Evolutionary conservation across 2,113 vertebrate genomes (phyloP), one percentile per base, ranked within the genome.

Genomic region (Erythrolamprus reginae): DNA sequence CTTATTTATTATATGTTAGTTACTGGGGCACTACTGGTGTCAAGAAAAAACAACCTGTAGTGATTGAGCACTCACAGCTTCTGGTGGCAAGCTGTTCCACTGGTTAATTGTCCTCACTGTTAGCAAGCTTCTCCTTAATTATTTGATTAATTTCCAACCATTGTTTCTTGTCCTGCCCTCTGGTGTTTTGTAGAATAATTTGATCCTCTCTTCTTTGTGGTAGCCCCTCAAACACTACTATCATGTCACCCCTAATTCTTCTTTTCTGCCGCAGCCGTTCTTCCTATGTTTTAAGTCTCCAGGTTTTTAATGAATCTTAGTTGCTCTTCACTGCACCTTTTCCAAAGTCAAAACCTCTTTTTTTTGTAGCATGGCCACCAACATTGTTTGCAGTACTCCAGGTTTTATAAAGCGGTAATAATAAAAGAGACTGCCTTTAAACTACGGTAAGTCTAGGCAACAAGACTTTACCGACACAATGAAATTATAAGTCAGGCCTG

Each of bases 101-200:
- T 65, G 61, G 5, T 65, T 65, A 65, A 65, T 65, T 33, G 12
- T 33, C 1, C 12, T n/a, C 0, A 2, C 28, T 65, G 61, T 33
- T 15, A n/a, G 61, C 1, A 65, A 65, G 1, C 33, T 65, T 15
- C 61, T 65, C 61, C 61, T 65, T 65, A 13, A 1, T n/a, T n/a
- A 1, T 1, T 33, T 65, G 61, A 6, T 33, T 0, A 6, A 5
- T 33, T 65, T 15, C 12, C 28, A 5, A 0, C 61, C 28, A 6
- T 65, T 65, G 12, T 1, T 33, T 6, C 61, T 65, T 65, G 12
- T 65, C 28, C 1, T 17, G 28, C 12, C 28, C 6, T 65, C 61
- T 0, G 4, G 12, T 0, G 28, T 28, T 65, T 33, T 65, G 61
- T 12, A 65, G 0, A 65, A 65, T 1, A n/a, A 0, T 0, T 15